Evolutionary conservation across 2,888 invertebrate species (phyloP), one percentile per base, ranked within the genome.

Genomic region (Fissipunctia ypsillon): DNA sequence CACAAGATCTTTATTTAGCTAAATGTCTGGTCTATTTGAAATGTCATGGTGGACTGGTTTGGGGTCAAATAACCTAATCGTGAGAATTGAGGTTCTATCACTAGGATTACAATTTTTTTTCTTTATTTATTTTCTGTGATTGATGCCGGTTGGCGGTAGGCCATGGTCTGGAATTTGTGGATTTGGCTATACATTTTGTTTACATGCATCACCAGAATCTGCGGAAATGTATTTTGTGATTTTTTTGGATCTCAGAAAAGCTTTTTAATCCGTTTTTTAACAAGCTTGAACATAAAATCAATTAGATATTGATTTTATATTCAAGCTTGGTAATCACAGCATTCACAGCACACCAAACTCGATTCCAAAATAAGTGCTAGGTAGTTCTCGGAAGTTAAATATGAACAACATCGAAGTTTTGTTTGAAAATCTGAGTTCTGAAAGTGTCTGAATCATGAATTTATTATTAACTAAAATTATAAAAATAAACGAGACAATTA

Each of bases 1-100:
- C 12, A 48, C 56, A 59, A 59, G 76, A 70, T 59, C 74, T 74
- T 61, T 67, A 50, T 45, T 38, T 35, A 63, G 48, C n/a, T 59
- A 64, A 25, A 61, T 22, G 16, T 9, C 28, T 45, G 12, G 45
- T 69, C 35, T 35, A 28, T 69, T 66, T 35, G 2, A 41, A 71
- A 75, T 65, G 41, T 65, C 75, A 57, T 41, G 50, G 22, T 28
- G 48, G 38, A 64, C 52, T 80, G 70, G 84, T 45, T 57, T 10
- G 6, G n/a, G 25, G 28, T 67, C 60, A n/a, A 56, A 69, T 68
- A 64, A 74, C n/a, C 14, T 64, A 69, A 74, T 65, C 70, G 48
- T 74, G 75, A 56, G 75, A 83, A 74, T 45, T 72, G 41, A 68
- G n/a, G 43, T 43, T 72, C 57, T 71, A 78, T 83, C 71, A 57